Evolutionary conservation across 1,140 invertebrate genomes (phyloP), one percentile per base, ranked within the genome.

Genomic region (Drosophila guanche): DNA sequence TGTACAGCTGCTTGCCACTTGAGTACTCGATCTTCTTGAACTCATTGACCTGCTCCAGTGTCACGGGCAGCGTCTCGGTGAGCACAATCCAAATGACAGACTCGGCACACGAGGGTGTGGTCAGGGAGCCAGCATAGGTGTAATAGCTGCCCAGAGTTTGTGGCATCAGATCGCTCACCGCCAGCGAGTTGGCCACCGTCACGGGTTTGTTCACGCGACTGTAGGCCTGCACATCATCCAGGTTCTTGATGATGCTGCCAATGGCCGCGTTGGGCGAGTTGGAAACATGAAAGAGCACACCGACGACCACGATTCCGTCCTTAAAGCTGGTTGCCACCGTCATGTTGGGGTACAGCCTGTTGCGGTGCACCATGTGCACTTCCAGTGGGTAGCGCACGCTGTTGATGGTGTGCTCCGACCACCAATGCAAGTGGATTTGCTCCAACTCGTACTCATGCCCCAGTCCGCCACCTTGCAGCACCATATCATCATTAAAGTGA

Each of bases 361-460:
- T 93, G 66, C 93, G 94, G 90, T 95, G 95, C 1, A 96, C 96
- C 4, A 96, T 92, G 86, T 96, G 95, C 63, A 95, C 74, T 89
- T 96, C 94, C 47, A 94, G 72, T 0, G 93, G 92, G 68, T 92
- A 93, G 50, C 93, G 93, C n/a, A 90, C 74, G n/a, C 78, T 71
- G n/a, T 91, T 93, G 40, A 97, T 92, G 0, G 93, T 94, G 81
- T 97, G 96, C 84, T 97, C 96, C 0, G 95, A 95, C 52, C 94
- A 93, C 95, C 96, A 96, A 79, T 97, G 96, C 75, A 97, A 94
- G 79, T 97, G 96, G 23, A 96, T 92, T 79, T 95, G 94, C 33
- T 94, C 92, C 45, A 96, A 91, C 7, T 92, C 79, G 79, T 94
- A 96, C 2, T 92, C 92, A 3, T 79, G 77, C 5, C 90, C 89